These are phyloP conservation scores for Chrysocyon brachyurus DNA, from an alignment of 2,797 vertebrate species.

Conservation along the genomic window DNA sequence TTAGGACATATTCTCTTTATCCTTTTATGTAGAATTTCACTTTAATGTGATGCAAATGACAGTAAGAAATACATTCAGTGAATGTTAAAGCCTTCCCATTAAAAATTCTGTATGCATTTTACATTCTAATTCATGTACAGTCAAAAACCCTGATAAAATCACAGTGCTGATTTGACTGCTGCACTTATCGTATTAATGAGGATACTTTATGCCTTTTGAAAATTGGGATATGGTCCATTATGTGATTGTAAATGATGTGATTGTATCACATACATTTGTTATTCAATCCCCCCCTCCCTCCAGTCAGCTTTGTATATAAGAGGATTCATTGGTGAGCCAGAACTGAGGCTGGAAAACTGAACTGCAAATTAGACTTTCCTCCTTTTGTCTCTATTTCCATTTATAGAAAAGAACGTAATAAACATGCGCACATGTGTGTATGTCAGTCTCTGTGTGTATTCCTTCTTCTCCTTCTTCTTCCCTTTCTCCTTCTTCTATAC, in stretches of 20 bases:
- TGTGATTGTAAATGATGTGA: slow-evolving; percentile 92
- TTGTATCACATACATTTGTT: slow-evolving; percentile 91
- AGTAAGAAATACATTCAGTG: slow-evolving; percentile 90
- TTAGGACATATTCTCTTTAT: slow-evolving; percentile 89
- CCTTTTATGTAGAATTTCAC: slow-evolving; percentile 90
- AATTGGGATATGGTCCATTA: slow-evolving; percentile 91
- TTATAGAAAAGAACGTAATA: slow-evolving; percentile 45
- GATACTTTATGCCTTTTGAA: slow-evolving; percentile 93
- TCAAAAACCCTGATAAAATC: slow-evolving; percentile 93
- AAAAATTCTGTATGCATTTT: slow-evolving; percentile 92
- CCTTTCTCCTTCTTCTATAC: background rate
- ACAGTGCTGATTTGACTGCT: slow-evolving; percentile 91
- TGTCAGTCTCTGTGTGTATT: background rate
- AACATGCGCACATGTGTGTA: background rate
- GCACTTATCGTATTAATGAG: slow-evolving; percentile 92
- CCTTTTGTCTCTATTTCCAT: slow-evolving; percentile 74
- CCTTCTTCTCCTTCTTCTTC: background rate
- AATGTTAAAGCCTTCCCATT: slow-evolving; percentile 90
- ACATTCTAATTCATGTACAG: slow-evolving; percentile 93
- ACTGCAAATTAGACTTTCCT: slow-evolving; percentile 59
- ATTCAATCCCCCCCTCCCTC: slow-evolving; percentile 90
- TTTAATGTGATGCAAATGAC: slow-evolving; percentile 92
- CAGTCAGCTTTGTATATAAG: slow-evolving; percentile 88
- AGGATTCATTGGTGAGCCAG: slow-evolving; percentile 74
- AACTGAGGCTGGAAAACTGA: slow-evolving; percentile 68